These are phyloP conservation scores for Nibea albiflora DNA, from an alignment of 2,113 vertebrate species.

Conservation along the genomic window DNA sequence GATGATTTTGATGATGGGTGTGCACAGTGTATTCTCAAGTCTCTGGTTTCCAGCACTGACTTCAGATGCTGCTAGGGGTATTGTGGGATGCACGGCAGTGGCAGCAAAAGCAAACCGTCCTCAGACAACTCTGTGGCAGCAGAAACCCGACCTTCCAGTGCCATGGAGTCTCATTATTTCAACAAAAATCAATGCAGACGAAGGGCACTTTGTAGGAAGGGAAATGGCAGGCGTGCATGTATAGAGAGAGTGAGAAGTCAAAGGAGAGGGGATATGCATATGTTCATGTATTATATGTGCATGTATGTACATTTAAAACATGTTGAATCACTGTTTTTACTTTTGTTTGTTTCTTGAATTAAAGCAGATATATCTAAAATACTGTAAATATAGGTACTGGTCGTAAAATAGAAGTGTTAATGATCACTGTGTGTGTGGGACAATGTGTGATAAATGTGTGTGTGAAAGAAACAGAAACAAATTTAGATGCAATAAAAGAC, in stretches of 20 bases:
- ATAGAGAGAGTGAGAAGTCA: constrained; percentile 22
- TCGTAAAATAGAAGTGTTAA: not conserved
- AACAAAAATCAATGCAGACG: constrained; percentile 85
- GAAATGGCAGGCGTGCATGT: constrained; percentile 32
- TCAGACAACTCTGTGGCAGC: constrained; percentile 67
- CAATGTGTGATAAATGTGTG: not conserved
- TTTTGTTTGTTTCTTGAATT: not conserved
- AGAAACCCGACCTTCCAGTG: constrained; percentile 82
- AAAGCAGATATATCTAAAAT: not conserved
- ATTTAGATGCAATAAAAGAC: not conserved
- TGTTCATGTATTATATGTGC: not conserved
- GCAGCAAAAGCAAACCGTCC: constrained; percentile 49
- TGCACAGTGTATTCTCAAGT: constrained; percentile 17
- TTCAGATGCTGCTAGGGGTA: constrained; percentile 45
- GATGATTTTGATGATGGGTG: not conserved
- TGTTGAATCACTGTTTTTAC: not conserved
- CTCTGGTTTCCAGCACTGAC: constrained; percentile 33
- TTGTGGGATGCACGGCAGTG: constrained; percentile 16
- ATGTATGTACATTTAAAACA: not conserved
- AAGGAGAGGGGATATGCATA: not conserved
- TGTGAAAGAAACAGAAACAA: constrained; percentile 7
- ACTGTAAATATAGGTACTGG: not conserved
- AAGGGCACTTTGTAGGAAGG: constrained; percentile 79
- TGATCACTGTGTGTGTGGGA: not conserved
- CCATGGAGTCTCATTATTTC: constrained; percentile 81